Evolutionary conservation across 2,888 invertebrate species (phyloP), one percentile per base, ranked within the genome.

Genomic region (Dasysyrphus albostriatus): DNA sequence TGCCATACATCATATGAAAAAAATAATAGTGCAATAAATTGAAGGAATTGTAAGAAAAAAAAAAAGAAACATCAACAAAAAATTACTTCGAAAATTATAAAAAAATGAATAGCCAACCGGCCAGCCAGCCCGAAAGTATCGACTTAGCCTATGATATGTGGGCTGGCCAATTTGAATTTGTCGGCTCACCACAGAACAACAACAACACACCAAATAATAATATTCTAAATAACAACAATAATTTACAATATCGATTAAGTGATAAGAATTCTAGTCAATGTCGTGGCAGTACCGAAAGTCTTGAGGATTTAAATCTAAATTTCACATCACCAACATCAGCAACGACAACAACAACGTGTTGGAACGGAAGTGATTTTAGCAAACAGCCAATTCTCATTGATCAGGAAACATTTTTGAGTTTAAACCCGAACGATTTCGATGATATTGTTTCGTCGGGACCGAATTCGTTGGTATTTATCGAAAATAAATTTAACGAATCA

Each of bases 151-250:
- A 96, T 92, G 97, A 97, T 91, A 95, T 97, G 95, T 97, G 97
- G 97, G 96, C 97, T 92, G 97, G 97, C 81, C 97, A 97, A 93
- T 97, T 97, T 90, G 96, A 97, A 93, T 96, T 97, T 93, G 94
- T 96, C 89, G 96, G 96, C 56, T 94, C 94, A 16, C 88, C 91
- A 89, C 82, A 89, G 89, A 89, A 85, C 88, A 84, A 69, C 88
- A 84, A 54, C 49, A 83, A 67, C 47, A 85, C 67, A 24, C 63
- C 54, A 51, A 69, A 67, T 69, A 67, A 69, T 9, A 88, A 85
- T 70, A 65, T 44, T 65, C 85, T 54, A 1, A 37, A 37, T 12
- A 61, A 59, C 75, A 88, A 88, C 42, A 88, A 85, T 72, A 89
- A 82, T 54, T 79, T 88, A 34, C 88, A 88, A 49, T 84, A 89